phyloP scores from a whole-genome alignment of 2,797 vertebrate species.

The Centroberyx gerrardi region DNA sequence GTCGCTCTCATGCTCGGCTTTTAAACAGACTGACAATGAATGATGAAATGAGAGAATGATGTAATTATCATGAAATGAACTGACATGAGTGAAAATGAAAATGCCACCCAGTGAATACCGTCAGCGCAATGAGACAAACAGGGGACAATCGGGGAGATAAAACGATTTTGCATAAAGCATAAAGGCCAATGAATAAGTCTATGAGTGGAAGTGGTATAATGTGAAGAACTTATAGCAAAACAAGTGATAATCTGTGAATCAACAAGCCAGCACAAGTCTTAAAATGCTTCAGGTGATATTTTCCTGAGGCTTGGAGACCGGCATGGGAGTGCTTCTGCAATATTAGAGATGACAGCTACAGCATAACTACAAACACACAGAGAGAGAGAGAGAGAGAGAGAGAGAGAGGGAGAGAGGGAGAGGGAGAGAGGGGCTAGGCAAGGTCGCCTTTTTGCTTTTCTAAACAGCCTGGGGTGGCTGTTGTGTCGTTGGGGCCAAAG shows the following conservation, averaged over 20 bases:
- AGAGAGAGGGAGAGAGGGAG: not conserved
- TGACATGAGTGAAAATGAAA: constrained; percentile 32
- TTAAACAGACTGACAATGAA: constrained; percentile 43
- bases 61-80: constrained; percentile 70
- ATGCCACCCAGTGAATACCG: not conserved
- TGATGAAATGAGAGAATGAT: constrained; percentile 67
- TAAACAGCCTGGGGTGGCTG: constrained; percentile 52
- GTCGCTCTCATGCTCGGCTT: constrained; percentile 25
- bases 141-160: not conserved
- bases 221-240: constrained; percentile 1
- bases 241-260: too few relatives aligned
- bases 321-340: constrained; percentile 8
- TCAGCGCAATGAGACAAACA: not conserved
- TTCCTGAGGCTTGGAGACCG: constrained; percentile 9
- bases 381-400: not conserved
- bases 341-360: constrained; percentile 14
- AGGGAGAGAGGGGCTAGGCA: not conserved
- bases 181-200: too few relatives aligned
- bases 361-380: not conserved
- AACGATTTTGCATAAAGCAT: too few relatives aligned
- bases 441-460: constrained; percentile 51
- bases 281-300: not conserved
- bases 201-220: too few relatives aligned
- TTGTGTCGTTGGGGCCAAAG: constrained; percentile 49
- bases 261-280: not conserved